Conservation (phyloP, 2,888 invertebrate genomes). For the Homarus gammarus region DNA sequence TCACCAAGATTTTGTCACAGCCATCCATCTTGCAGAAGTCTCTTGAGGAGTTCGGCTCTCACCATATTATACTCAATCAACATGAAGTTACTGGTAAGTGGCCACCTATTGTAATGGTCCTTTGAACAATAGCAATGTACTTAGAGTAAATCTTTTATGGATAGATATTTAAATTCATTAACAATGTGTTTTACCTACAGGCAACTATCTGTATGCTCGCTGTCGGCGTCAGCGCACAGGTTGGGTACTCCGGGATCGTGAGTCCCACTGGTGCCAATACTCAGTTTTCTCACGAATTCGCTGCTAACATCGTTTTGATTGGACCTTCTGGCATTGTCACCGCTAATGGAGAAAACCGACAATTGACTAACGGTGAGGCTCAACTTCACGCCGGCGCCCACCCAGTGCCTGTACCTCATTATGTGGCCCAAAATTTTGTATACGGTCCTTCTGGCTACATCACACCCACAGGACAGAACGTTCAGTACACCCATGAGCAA, state of each 20-base stretch:
- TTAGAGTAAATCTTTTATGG: too few relatives aligned
- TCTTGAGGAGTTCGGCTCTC: background rate
- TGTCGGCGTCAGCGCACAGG: constrained; percentile 64
- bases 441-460: constrained; percentile 59
- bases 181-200: constrained; percentile 9
- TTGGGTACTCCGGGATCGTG: constrained; percentile 69
- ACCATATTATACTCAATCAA: background rate
- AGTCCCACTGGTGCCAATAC: constrained; percentile 63
- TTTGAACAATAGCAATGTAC: too few relatives aligned
- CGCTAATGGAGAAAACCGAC: constrained; percentile 51
- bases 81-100: background rate
- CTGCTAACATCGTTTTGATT: constrained; percentile 43
- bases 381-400: constrained; percentile 12
- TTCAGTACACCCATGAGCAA: constrained; percentile 60
- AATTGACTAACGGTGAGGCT: constrained; percentile 62
- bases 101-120: too few relatives aligned
- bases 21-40: background rate
- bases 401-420: constrained; percentile 4
- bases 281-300: constrained; percentile 66
- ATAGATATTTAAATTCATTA: too few relatives aligned
- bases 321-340: constrained; percentile 72
- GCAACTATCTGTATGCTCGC: constrained; percentile 70
- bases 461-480: constrained; percentile 40
- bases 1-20: background rate
- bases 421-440: background rate